Percentiles rank a stretch among this genome's conserved stretches.
Conservation (phyloP, 2,113 vertebrate species). For the Syrmaticus mikado region DNA sequence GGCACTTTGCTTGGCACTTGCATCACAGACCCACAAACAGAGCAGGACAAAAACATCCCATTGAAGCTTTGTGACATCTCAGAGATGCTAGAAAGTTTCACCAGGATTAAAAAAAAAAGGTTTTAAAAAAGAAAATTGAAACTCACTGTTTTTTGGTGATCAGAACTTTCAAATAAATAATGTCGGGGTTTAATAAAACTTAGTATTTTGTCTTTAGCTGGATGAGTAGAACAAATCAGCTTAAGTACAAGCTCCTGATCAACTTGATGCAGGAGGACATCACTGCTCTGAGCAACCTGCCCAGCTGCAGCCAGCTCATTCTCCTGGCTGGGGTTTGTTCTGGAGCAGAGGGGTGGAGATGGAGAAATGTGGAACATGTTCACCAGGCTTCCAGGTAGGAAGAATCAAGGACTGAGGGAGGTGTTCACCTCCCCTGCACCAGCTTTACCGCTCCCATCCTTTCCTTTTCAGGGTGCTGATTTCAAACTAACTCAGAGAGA, state of each 20-base stretch:
- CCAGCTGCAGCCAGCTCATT: not conserved
- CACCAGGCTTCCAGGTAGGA: not conserved
- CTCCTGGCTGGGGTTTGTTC: not conserved
- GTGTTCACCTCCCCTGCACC: not conserved
- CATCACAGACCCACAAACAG: not conserved
- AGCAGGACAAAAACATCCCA: not conserved
- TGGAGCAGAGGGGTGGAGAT: not conserved
- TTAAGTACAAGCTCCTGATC: rapidly evolving
- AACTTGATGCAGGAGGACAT: not conserved
- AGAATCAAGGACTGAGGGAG: not conserved
- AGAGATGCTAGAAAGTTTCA: not conserved
- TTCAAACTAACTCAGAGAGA: not conserved
- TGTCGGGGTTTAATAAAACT: rapidly evolving
- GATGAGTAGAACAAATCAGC: not conserved
- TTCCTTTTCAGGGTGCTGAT: not conserved
- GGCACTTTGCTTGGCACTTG: not conserved
- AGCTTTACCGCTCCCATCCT: not conserved
- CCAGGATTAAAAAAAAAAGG: not conserved
- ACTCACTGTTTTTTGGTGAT: not conserved
- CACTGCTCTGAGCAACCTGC: not conserved
- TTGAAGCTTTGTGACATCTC: not conserved
- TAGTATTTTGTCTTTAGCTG: not conserved
- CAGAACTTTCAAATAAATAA: not conserved
- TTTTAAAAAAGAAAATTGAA: not conserved
- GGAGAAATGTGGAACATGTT: not conserved